Evolutionary conservation across 2,113 vertebrate species (phyloP).

Genomic region (Myxocyprinus asiaticus): DNA sequence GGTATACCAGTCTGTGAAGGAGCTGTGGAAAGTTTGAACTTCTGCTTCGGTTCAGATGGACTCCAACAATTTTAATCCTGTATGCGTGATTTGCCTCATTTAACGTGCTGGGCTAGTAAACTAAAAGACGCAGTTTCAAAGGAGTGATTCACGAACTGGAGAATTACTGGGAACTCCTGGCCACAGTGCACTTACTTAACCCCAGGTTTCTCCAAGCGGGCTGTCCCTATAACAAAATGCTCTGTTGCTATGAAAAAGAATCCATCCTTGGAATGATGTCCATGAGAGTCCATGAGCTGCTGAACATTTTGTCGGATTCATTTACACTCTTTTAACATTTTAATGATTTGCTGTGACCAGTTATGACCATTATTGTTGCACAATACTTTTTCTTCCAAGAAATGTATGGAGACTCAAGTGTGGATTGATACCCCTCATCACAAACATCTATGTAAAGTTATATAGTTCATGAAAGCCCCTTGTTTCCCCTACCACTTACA

Average conservation of each 20-base stretch:
- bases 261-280: too few relatives aligned
- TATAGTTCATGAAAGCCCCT: too few relatives aligned
- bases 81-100: neutral
- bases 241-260: neutral
- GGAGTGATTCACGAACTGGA: neutral
- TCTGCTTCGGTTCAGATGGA: neutral
- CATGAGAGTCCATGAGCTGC: too few relatives aligned
- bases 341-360: too few relatives aligned
- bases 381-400: too few relatives aligned
- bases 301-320: too few relatives aligned
- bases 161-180: neutral
- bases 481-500: too few relatives aligned
- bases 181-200: neutral
- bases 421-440: too few relatives aligned
- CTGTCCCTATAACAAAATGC: neutral
- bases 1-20: conserved; percentile 3
- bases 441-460: too few relatives aligned
- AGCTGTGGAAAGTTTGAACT: neutral
- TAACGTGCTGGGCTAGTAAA: neutral
- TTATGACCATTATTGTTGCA: too few relatives aligned
- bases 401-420: too few relatives aligned
- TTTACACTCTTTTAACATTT: too few relatives aligned
- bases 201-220: neutral
- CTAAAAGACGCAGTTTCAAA: neutral
- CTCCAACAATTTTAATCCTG: neutral